Evolutionary conservation across 2,888 invertebrate genomes (phyloP), one percentile per base, ranked within the genome.

Genomic region (Pachydiplax longipennis): DNA sequence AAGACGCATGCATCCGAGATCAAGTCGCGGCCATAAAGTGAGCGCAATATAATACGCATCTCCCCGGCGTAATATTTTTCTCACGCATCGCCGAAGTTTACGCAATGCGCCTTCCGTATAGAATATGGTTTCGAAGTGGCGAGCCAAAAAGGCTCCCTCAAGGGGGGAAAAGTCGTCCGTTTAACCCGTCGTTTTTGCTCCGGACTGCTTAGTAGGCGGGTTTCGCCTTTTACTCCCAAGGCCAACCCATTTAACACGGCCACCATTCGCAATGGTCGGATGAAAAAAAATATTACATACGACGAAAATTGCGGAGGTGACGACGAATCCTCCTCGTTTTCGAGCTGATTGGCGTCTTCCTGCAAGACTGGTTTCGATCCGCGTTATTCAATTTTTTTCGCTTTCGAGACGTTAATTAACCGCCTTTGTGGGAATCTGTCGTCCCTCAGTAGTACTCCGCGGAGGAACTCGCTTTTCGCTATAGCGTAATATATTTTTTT

Each of bases 301-400:
- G 58, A 37, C 22, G 13, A 35, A 87, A 87, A 87, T 87, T 87
- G 37, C 61, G 58, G 61, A 13, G 61, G 87, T 61, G 87, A 22
- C 87, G 18, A 58, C 83, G 87, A 35, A 37, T 61, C 83, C 22
- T 87, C 53, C 83, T 44, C 22, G 44, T 87, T 83, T 83, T 58
- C 18, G 31, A 15, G 61, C 61, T 87, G 37, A 87, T 87, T 87
- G 87, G 87, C 61, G 18, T 87, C 61, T 87, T 87, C 87, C 87
- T 87, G 87, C 61, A 35, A 87, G 48, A 35, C 44, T 44, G 61
- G 87, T 61, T 58, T 87, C 18, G 31, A 35, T 31, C 13, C 31
- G 53, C 2, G 73, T 73, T 25, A 13, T n/a, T 73, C 58, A 83
- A 53, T 58, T 58, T 73, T 87, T 87, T 58, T 8, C 83, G 25